These are phyloP conservation scores for Falco rusticolus DNA, from an alignment of 2,797 vertebrate species.

Conservation along the genomic window DNA sequence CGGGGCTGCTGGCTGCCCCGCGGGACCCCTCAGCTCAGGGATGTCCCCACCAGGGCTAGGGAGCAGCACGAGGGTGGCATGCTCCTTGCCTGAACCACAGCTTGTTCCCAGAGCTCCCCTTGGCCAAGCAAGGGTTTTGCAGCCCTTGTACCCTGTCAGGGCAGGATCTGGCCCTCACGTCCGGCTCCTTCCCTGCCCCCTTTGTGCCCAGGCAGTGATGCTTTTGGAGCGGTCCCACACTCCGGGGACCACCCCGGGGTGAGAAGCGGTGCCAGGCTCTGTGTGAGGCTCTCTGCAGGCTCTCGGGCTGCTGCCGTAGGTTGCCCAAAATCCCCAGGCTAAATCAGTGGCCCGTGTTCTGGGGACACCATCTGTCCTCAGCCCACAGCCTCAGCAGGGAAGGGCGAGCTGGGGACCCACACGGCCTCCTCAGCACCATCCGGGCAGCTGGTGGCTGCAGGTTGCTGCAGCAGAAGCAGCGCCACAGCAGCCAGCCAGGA, in stretches of 20 bases:
- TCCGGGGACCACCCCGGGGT: accelerated
- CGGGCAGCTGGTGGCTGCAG: not conserved
- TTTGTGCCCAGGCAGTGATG: not conserved
- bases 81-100: not conserved
- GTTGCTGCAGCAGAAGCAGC: not conserved
- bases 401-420: not conserved
- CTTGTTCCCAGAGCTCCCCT: not conserved
- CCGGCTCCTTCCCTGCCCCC: not conserved
- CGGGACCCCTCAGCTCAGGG: not conserved
- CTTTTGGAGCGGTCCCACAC: not conserved
- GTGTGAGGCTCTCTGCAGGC: not conserved
- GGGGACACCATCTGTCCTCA: not conserved
- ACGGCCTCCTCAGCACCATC: not conserved
- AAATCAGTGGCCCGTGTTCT: not conserved
- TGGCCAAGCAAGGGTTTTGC: not conserved
- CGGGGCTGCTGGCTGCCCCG: too few species aligned
- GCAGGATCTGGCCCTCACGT: not conserved
- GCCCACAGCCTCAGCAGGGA: not conserved
- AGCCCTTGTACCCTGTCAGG: not conserved
- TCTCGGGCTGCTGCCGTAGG: not conserved
- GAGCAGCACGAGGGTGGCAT: not conserved
- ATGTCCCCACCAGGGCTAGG: too few species aligned
- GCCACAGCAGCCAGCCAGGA: too few species aligned
- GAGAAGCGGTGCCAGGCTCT: not conserved
- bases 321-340: not conserved